Percentiles rank a stretch among this genome's conserved stretches.
phyloP scores from a whole-genome alignment of 2,888 invertebrate species.

The Drosophila merina region DNA sequence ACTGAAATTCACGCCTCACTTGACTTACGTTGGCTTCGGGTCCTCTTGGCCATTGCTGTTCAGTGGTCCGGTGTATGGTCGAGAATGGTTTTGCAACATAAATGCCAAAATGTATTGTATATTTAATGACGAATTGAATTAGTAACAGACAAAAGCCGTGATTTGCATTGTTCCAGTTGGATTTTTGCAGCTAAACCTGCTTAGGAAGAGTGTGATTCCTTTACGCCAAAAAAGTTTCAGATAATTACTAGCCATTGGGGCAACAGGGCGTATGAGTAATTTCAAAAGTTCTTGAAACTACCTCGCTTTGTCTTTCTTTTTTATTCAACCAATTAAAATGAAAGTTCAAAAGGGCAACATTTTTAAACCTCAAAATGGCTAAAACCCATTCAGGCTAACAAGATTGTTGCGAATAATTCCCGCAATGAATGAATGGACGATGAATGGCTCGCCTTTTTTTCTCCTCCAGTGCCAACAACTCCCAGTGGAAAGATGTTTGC shows the following conservation, averaged over 20 bases:
- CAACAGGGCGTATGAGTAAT: not conserved
- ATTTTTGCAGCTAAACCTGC: not conserved
- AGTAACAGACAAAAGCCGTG: constrained; percentile 14
- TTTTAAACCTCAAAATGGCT: not conserved
- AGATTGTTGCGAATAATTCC: not conserved
- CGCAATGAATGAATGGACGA: not conserved
- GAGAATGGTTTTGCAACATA: constrained; percentile 25
- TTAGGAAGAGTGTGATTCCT: not conserved
- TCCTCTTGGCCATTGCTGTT: constrained; percentile 30
- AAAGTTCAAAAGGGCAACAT: not conserved
- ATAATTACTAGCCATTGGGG: too few relatives aligned
- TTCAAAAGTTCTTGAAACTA: not conserved
- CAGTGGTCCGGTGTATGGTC: constrained; percentile 24
- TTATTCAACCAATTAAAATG: not conserved
- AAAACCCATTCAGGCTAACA: constrained; percentile 1
- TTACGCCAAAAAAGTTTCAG: too few relatives aligned
- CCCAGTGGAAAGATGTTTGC: constrained; percentile 28
- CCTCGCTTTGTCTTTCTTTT: not conserved
- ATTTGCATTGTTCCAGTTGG: constrained; percentile 10
- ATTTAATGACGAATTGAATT: constrained; percentile 29
- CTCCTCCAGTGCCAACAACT: constrained; percentile 3
- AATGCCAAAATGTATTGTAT: constrained; percentile 19
- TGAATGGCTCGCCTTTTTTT: constrained; percentile 16
- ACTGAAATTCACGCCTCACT: constrained; percentile 73
- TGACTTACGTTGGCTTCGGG: constrained; percentile 53